Evolutionary conservation across 1,140 invertebrate species (phyloP).

Genomic region (Atta texana): DNA sequence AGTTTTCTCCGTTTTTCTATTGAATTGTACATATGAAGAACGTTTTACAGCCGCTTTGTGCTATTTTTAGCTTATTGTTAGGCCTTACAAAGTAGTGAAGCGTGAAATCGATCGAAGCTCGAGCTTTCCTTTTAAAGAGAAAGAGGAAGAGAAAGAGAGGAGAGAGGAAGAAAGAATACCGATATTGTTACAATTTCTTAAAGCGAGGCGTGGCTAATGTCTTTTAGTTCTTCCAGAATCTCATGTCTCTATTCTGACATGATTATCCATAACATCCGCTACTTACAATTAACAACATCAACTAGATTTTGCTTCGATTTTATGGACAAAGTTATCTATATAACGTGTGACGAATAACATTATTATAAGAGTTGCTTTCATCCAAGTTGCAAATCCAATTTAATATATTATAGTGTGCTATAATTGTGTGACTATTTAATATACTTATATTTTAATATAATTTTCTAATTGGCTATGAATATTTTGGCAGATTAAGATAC

Average conservation of each 20-base stretch:
- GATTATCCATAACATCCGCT: slow-evolving; percentile 37
- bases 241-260: slow-evolving; percentile 25
- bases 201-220: slow-evolving; percentile 11
- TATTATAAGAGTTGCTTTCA: not conserved
- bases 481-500: not conserved
- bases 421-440: not conserved
- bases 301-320: slow-evolving; percentile 16
- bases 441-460: not conserved
- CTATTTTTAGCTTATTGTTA: slow-evolving; percentile 50
- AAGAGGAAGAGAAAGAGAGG: not conserved
- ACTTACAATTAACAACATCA: slow-evolving; percentile 9
- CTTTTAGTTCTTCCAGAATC: slow-evolving; percentile 35
- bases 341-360: not conserved
- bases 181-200: slow-evolving; percentile 55
- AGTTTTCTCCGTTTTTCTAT: not conserved
- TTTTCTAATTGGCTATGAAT: slow-evolving; percentile 14
- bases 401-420: not conserved
- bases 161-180: not conserved
- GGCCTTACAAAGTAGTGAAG: slow-evolving; percentile 5
- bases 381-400: slow-evolving; percentile 9
- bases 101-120: slow-evolving; percentile 44
- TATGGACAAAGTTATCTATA: slow-evolving; percentile 9
- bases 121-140: slow-evolving; percentile 25
- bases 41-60: slow-evolving; percentile 12
- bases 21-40: not conserved